Evolutionary conservation across 2,888 invertebrate genomes (phyloP).

Genomic region (Mesoligia furuncula): DNA sequence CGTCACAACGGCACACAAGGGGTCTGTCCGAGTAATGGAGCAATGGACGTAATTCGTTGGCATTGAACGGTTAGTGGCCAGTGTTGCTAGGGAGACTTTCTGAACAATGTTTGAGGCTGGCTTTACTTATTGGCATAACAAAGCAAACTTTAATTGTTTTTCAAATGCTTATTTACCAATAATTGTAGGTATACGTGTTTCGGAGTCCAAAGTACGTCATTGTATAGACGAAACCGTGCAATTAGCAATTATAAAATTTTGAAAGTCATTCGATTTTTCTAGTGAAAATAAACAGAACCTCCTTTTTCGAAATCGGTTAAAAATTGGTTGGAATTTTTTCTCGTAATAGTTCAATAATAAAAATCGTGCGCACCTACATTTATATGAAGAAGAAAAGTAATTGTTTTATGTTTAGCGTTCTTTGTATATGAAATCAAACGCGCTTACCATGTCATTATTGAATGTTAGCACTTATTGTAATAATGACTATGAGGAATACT

Average conservation of each 20-base stretch:
- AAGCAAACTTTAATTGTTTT: slow-evolving; percentile 18
- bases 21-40: slow-evolving; percentile 44
- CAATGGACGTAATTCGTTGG: slow-evolving; percentile 43
- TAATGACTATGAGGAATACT: background rate
- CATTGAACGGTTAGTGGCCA: slow-evolving; percentile 45
- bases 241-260: slow-evolving; percentile 32
- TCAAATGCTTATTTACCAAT: slow-evolving; percentile 19
- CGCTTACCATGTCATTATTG: background rate
- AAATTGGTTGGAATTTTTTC: background rate
- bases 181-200: slow-evolving; percentile 12
- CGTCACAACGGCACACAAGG: slow-evolving; percentile 54
- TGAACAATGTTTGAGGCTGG: slow-evolving; percentile 20
- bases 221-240: slow-evolving; percentile 4
- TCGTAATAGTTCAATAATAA: background rate
- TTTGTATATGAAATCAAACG: background rate
- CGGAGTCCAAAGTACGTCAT: slow-evolving; percentile 14
- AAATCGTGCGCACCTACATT: background rate
- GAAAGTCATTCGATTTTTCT: slow-evolving; percentile 3
- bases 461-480: background rate
- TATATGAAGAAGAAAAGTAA: background rate
- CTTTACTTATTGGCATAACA: slow-evolving; percentile 16
- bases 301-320: too few species aligned
- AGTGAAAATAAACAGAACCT: background rate
- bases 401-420: background rate
- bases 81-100: slow-evolving; percentile 48